These are phyloP conservation scores for Empis livida DNA, from an alignment of 2,888 invertebrate genomes.

Conservation along the genomic window DNA sequence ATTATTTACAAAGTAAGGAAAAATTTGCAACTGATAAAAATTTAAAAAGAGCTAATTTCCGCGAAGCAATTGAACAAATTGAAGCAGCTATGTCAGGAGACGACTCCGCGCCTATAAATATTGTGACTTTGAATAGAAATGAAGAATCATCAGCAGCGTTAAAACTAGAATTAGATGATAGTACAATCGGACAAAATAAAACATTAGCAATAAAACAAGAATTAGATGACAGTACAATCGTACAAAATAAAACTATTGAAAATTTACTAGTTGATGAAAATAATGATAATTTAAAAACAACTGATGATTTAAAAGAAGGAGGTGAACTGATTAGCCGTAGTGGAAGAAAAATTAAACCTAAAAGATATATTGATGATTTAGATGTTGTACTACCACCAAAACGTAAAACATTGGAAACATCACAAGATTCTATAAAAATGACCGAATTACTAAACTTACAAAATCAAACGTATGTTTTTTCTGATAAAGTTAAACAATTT, in stretches of 20 bases:
- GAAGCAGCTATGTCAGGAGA: constrained; percentile 61
- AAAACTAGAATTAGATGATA: too few relatives aligned
- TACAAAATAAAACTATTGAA: constrained; percentile 8
- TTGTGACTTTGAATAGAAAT: constrained; percentile 11
- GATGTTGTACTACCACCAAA: constrained; percentile 22
- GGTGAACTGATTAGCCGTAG: constrained; percentile 49
- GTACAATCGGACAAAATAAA: too few relatives aligned
- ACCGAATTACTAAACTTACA: background rate
- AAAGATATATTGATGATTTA: constrained; percentile 31
- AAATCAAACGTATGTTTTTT: background rate
- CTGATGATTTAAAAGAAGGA: constrained; percentile 7
- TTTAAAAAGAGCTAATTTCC: constrained; percentile 69
- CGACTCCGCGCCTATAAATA: constrained; percentile 33
- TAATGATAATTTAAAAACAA: constrained; percentile 8
- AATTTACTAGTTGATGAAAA: constrained; percentile 9
- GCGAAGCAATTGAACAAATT: constrained; percentile 79
- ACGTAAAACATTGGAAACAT: constrained; percentile 23
- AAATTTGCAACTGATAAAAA: constrained; percentile 59
- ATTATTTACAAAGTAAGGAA: constrained; percentile 61
- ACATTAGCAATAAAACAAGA: constrained; percentile 5
- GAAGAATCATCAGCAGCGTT: too few relatives aligned
- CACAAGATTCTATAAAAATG: constrained; percentile 18
- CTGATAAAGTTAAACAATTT: background rate
- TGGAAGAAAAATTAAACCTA: constrained; percentile 62
- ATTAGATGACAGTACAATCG: constrained; percentile 4